phyloP scores from a whole-genome alignment of 2,888 invertebrate genomes.

The Dinocampus coccinellae region DNA sequence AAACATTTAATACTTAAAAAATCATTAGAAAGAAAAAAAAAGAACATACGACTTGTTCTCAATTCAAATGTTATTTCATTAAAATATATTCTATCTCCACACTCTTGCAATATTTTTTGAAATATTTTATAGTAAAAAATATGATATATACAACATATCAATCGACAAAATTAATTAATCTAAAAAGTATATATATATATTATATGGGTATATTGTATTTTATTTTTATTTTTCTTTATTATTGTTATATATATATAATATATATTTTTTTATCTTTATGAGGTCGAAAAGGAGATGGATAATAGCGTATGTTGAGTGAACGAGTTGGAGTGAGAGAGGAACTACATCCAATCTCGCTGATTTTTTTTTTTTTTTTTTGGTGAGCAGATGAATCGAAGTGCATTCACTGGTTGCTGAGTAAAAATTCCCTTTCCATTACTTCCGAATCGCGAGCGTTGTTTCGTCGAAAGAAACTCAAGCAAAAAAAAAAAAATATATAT shows the following conservation, averaged over 20 bases:
- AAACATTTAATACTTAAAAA: neutral
- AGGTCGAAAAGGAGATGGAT: no score
- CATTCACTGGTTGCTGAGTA: neutral
- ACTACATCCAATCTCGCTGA: constrained; percentile 6
- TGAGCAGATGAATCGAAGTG: constrained; percentile 17
- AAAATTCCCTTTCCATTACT: constrained; percentile 5
- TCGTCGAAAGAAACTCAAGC: neutral
- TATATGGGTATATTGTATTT: neutral
- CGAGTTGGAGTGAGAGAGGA: neutral
- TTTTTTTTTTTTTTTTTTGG: no score
- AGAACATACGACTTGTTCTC: no score
- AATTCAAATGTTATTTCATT: no score
- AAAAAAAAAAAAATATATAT: neutral
- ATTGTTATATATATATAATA: neutral
- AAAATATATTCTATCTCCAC: no score
- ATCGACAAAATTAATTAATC: no score
- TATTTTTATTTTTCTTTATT: neutral
- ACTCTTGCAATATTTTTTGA: no score
- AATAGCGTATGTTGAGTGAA: no score
- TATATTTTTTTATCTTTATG: no score
- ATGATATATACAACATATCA: no score
- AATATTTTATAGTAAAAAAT: no score
- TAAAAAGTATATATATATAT: no score
- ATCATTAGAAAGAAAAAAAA: neutral
- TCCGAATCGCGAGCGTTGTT: neutral